Evolutionary conservation across 2,113 vertebrate genomes (phyloP).

Genomic region (Poeciliopsis prolifica): DNA sequence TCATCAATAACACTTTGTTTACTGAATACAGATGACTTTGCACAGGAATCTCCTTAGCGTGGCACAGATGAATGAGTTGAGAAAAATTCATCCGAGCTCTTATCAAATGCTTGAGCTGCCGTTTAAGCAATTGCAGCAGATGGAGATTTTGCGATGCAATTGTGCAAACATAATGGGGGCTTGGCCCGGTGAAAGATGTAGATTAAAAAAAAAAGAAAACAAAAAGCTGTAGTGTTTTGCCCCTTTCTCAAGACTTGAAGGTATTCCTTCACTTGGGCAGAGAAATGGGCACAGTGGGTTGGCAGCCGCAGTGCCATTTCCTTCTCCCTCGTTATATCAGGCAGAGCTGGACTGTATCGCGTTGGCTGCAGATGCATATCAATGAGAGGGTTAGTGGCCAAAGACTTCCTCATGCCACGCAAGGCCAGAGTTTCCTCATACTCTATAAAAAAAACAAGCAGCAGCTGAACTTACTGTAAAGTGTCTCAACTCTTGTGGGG

Average conservation of each 20-base stretch:
- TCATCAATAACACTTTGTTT: constrained; percentile 75
- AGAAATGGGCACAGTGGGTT: constrained; percentile 29
- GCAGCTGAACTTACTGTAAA: constrained; percentile 17
- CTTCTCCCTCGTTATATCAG: constrained; percentile 23
- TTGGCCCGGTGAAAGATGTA: constrained; percentile 31
- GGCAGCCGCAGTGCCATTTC: constrained; percentile 21
- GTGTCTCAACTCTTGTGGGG: constrained; percentile 16
- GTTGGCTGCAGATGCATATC: constrained; percentile 53
- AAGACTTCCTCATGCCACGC: constrained; percentile 59
- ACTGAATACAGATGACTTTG: constrained; percentile 68
- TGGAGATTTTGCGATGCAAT: constrained; percentile 53
- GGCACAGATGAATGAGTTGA: constrained; percentile 34
- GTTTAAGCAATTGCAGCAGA: constrained; percentile 66
- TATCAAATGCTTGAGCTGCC: constrained; percentile 62
- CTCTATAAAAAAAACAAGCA: constrained; percentile 27
- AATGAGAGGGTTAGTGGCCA: constrained; percentile 63
- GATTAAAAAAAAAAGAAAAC: constrained; percentile 10
- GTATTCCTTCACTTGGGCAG: constrained; percentile 36
- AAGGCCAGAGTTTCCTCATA: constrained; percentile 62
- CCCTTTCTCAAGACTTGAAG: constrained; percentile 56
- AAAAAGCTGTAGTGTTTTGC: constrained; percentile 23
- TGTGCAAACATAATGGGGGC: constrained; percentile 49
- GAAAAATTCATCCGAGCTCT: constrained; percentile 56
- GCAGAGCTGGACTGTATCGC: constrained; percentile 39
- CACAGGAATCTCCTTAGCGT: constrained; percentile 61